Percentiles rank a stretch among this genome's conserved stretches.
phyloP scores from a whole-genome alignment of 2,888 invertebrate species.

The Drosophila siamana region DNA sequence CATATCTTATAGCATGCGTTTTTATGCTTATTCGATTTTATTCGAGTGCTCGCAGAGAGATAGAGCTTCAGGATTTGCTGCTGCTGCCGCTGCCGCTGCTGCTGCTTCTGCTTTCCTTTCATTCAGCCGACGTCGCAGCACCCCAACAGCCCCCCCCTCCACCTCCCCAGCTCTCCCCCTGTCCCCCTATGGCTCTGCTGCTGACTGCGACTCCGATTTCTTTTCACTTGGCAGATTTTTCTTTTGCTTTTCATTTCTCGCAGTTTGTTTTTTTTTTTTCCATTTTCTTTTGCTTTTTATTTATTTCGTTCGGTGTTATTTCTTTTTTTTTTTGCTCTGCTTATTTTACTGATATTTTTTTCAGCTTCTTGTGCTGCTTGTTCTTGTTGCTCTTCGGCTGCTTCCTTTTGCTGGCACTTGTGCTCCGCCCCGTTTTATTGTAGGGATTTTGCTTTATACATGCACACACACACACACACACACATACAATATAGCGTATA shows the following conservation, averaged over 20 bases:
- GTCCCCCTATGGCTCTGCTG: constrained; percentile 10
- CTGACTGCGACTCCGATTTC: constrained; percentile 76
- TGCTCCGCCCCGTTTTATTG: constrained; percentile 82
- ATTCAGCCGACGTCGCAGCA: constrained; percentile 38
- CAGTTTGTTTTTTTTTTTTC: constrained; percentile 42
- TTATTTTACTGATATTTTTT: constrained; percentile 58
- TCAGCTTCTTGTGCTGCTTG: constrained; percentile 36
- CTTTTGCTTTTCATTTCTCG: constrained; percentile 73
- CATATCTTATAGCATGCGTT: constrained; percentile 72
- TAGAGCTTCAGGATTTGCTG: constrained; percentile 57
- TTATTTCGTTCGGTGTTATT: constrained; percentile 26
- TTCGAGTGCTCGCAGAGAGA: constrained; percentile 72
- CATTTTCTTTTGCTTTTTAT: constrained; percentile 16
- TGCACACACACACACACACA: constrained; percentile 13
- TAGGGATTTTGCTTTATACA: constrained; percentile 76
- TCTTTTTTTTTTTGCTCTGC: constrained; percentile 42
- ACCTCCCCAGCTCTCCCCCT: constrained; percentile 17
- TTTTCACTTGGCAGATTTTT: constrained; percentile 81
- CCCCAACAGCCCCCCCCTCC: background rate
- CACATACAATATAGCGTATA: background rate
- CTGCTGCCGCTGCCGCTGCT: constrained; percentile 80
- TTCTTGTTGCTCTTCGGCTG: constrained; percentile 32
- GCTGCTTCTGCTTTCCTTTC: constrained; percentile 60
- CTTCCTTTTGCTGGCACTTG: constrained; percentile 60
- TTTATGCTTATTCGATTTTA: constrained; percentile 79